Conservation (phyloP, 2,113 vertebrate genomes). For the Colossoma macropomum region DNA sequence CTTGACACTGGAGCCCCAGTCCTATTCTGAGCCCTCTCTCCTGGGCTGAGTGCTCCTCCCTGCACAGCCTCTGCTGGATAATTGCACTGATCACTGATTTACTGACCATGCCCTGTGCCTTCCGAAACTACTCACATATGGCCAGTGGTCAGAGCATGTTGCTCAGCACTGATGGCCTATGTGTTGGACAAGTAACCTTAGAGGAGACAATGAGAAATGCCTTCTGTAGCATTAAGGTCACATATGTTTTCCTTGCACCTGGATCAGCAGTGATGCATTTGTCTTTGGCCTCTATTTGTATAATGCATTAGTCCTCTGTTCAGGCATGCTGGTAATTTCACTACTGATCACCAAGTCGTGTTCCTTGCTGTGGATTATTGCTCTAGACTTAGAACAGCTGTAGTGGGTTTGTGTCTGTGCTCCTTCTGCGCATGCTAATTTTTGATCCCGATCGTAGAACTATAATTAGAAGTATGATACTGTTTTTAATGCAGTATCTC, state of each 20-base stretch:
- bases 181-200: not conserved
- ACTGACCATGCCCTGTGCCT: not conserved
- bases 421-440: too few relatives aligned
- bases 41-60: not conserved
- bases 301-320: not conserved
- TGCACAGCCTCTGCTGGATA: not conserved
- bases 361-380: not conserved
- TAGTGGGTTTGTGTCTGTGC: not conserved
- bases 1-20: conserved; percentile 35
- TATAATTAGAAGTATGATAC: too few relatives aligned
- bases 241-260: not conserved
- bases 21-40: not conserved
- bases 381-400: not conserved
- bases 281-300: not conserved
- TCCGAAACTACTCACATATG: conserved; percentile 13
- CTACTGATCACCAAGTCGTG: too few relatives aligned
- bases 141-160: not conserved
- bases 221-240: not conserved
- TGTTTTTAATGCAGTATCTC: too few relatives aligned
- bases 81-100: conserved; percentile 35
- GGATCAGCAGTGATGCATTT: not conserved
- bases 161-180: conserved; percentile 2
- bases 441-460: too few relatives aligned
- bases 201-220: conserved; percentile 3
- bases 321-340: not conserved